phyloP scores from a whole-genome alignment of 1,140 invertebrate species.

The Drosophila seguyi region DNA sequence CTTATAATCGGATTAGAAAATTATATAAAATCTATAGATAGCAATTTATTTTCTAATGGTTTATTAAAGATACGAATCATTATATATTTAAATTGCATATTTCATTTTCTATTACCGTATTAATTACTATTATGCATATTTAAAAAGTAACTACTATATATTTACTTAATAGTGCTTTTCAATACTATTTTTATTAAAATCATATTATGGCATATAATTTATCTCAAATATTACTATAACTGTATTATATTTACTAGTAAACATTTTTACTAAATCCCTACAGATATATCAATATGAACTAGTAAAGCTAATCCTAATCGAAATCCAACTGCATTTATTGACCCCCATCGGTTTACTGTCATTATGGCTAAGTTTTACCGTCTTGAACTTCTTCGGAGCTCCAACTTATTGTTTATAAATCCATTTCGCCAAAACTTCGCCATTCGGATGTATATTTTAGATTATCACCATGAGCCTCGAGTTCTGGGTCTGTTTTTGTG shows the following conservation, averaged over 20 bases:
- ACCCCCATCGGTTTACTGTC: not conserved
- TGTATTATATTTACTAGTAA: not conserved
- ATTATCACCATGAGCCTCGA: conserved; percentile 18
- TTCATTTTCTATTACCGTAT: too few relatives aligned
- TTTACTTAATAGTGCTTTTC: not conserved
- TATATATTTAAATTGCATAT: not conserved
- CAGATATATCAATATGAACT: not conserved
- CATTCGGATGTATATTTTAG: conserved; percentile 13
- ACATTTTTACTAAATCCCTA: not conserved
- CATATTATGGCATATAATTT: not conserved
- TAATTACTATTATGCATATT: too few relatives aligned
- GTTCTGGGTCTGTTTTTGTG: conserved; percentile 19
- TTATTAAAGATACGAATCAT: not conserved
- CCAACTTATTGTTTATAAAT: conserved; percentile 25
- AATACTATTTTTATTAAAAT: not conserved
- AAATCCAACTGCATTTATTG: conserved; percentile 2
- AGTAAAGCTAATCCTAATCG: not conserved
- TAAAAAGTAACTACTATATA: too few relatives aligned
- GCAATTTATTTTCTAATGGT: not conserved
- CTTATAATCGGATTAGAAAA: conserved; percentile 13
- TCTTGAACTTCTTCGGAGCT: conserved; percentile 1
- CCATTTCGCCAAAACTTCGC: conserved; percentile 20
- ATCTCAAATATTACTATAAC: not conserved
- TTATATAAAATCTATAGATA: not conserved
- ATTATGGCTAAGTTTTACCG: not conserved